phyloP scores from a whole-genome alignment of 30 jellyfish, hydroid and myxozoan species.

The Turritopsis dohrnii region DNA sequence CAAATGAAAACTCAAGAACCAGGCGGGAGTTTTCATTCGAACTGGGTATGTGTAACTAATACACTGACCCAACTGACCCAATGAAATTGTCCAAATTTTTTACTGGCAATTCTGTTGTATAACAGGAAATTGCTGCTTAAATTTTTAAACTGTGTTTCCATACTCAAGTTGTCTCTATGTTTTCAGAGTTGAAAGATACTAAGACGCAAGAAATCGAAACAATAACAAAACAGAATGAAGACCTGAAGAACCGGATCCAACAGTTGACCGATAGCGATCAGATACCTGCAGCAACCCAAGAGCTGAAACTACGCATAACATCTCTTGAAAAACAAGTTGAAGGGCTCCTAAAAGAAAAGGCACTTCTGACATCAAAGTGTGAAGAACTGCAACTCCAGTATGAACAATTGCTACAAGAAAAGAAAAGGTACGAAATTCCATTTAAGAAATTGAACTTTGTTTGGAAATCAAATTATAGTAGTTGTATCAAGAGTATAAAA shows the following conservation, averaged over 20 bases:
- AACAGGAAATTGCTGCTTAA: no score
- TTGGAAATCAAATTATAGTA: no score
- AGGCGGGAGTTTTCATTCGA: no score
- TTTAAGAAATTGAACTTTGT: no score
- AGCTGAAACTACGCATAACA: constrained; percentile 2
- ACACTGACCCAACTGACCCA: no score
- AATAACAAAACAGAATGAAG: constrained; percentile 18
- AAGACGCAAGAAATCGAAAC: constrained; percentile 17
- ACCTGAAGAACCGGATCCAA: constrained; percentile 6
- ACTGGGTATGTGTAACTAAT: no score
- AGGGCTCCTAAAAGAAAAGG: constrained; percentile 20
- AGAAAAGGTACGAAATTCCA: constrained; percentile 6
- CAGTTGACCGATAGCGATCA: neutral
- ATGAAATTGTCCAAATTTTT: no score
- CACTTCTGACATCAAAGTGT: neutral
- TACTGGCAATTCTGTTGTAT: no score
- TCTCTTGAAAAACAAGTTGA: constrained; percentile 18
- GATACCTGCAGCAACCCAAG: neutral
- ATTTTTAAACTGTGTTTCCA: no score
- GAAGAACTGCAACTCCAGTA: constrained; percentile 26
- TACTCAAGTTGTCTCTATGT: neutral
- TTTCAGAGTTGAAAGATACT: constrained; percentile 26
- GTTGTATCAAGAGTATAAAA: no score
- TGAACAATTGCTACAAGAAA: constrained; percentile 1
- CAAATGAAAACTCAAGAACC: neutral